Conservation (phyloP, 30 jellyfish, hydroid and myxozoan species). For the Aurelia aurita region DNA sequence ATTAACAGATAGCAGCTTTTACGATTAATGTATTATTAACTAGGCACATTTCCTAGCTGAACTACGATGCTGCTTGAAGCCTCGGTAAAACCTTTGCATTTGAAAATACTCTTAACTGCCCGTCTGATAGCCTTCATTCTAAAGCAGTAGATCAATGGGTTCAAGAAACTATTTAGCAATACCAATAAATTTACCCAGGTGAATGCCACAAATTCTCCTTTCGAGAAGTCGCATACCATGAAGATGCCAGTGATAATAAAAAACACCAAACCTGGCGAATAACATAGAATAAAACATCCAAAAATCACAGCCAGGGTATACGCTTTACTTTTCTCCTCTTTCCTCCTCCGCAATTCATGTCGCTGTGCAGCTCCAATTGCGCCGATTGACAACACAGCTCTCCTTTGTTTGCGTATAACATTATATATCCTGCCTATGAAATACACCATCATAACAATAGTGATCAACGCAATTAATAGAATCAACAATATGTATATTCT, state of each 20-base stretch:
- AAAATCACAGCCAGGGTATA: conserved; percentile 7
- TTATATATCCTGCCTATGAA: conserved; percentile 9
- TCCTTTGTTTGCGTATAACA: conserved; percentile 3
- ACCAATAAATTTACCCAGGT: neutral
- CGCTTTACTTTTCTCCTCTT: conserved; percentile 17
- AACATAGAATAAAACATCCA: neutral
- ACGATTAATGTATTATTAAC: too few relatives aligned
- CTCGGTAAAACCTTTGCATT: too few relatives aligned
- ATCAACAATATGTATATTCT: neutral
- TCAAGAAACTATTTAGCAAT: neutral
- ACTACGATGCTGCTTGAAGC: too few relatives aligned
- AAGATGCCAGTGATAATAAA: neutral
- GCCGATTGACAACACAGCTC: conserved; percentile 3
- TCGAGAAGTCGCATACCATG: conserved; percentile 9
- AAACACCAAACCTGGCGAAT: neutral
- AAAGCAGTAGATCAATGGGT: conserved; percentile 34
- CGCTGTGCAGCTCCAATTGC: neutral
- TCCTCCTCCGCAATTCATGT: neutral
- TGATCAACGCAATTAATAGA: neutral
- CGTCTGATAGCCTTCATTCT: neutral
- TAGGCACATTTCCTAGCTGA: too few relatives aligned
- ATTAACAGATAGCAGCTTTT: too few relatives aligned
- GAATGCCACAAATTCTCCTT: neutral
- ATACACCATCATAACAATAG: neutral
- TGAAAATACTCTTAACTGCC: neutral